Conservation (phyloP, 2,113 vertebrate species). For the Paracanthobrama guichenoti region DNA sequence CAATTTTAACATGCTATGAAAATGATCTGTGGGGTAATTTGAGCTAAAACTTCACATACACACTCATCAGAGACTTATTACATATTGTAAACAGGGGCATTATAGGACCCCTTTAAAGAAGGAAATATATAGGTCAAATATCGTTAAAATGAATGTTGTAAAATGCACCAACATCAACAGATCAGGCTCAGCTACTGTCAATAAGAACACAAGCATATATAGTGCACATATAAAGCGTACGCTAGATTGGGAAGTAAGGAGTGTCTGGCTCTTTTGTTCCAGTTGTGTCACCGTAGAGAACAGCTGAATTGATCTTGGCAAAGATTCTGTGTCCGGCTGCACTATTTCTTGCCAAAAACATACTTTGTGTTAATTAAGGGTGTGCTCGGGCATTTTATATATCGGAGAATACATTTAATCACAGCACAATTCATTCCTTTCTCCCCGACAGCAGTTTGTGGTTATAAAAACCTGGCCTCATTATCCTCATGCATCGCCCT, state of each 20-base stretch:
- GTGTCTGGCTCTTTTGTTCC: not conserved
- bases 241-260: too few species aligned
- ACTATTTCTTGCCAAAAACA: conserved; percentile 43
- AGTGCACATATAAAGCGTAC: not conserved
- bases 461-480: not conserved
- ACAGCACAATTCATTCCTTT: not conserved
- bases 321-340: not conserved
- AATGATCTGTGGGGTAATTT: too few species aligned
- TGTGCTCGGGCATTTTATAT: conserved; percentile 18
- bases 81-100: too few species aligned
- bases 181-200: too few species aligned
- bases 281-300: not conserved
- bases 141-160: too few species aligned
- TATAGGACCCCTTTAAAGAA: too few species aligned
- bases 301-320: conserved; percentile 32
- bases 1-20: too few species aligned
- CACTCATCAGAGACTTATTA: too few species aligned
- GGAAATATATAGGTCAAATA: not conserved
- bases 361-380: conserved; percentile 44
- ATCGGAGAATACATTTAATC: conserved; percentile 19
- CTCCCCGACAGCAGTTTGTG: conserved; percentile 21
- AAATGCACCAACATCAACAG: too few species aligned
- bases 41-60: too few species aligned
- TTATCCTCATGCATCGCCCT: not conserved
- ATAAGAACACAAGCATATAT: too few species aligned